These are phyloP conservation scores for Sipha flava DNA, from an alignment of 1,140 invertebrate genomes.

Conservation along the genomic window DNA sequence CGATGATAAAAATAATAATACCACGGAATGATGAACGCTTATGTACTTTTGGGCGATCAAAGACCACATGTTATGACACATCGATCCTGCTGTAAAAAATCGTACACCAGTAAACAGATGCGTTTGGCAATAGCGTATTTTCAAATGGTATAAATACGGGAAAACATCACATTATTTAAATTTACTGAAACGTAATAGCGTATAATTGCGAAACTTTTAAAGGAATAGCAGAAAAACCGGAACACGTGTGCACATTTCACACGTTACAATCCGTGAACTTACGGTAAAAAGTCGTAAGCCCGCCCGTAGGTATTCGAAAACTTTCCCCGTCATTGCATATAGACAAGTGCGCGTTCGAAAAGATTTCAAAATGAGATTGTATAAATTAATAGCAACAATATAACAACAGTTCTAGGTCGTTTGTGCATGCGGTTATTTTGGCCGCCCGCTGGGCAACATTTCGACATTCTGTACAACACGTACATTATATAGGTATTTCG, in stretches of 20 bases:
- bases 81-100: too few relatives aligned
- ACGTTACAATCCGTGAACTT: background rate
- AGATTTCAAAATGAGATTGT: conserved; percentile 1
- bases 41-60: too few relatives aligned
- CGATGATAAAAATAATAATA: too few relatives aligned
- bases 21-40: too few relatives aligned
- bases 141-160: too few relatives aligned
- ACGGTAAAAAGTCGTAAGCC: background rate
- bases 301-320: background rate
- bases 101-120: too few relatives aligned
- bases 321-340: background rate
- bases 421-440: conserved; percentile 7
- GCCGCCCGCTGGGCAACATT: background rate
- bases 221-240: background rate
- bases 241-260: background rate
- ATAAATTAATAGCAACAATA: background rate
- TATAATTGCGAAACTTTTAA: background rate
- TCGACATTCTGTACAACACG: too few relatives aligned
- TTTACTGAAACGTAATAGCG: background rate
- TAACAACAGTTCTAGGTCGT: background rate
- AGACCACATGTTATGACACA: too few relatives aligned
- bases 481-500: background rate
- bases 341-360: background rate
- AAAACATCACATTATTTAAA: too few relatives aligned
- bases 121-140: too few relatives aligned